These are phyloP conservation scores for Zaprionus vittiger DNA, from an alignment of 1,140 invertebrate species.

Conservation along the genomic window DNA sequence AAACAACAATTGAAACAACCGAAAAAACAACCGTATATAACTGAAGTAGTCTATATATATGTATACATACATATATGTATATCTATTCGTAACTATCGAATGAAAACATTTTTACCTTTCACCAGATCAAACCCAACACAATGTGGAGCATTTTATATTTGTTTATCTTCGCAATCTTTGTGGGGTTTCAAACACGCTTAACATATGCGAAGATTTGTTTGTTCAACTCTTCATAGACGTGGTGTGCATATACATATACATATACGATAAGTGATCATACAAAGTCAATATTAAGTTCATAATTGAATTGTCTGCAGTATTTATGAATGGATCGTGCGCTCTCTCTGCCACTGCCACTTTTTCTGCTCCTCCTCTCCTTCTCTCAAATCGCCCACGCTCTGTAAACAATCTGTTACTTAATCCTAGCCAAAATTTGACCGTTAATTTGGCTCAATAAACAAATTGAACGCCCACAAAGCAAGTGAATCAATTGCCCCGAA, in stretches of 20 bases:
- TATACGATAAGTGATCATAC: neutral
- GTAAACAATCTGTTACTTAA: neutral
- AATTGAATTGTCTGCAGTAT: neutral
- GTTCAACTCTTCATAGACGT: neutral
- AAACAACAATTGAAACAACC: slow-evolving; percentile 21
- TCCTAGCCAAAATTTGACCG: neutral
- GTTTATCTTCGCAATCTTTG: slow-evolving; percentile 22
- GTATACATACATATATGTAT: neutral
- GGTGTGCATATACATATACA: neutral
- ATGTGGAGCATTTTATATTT: slow-evolving; percentile 32
- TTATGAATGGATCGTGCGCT: neutral
- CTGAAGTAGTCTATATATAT: slow-evolving; percentile 20
- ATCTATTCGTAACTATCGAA: slow-evolving; percentile 8
- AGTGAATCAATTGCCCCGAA: slow-evolving; percentile 26
- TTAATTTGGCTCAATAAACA: slow-evolving; percentile 57
- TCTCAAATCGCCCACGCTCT: neutral
- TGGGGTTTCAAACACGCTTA: neutral
- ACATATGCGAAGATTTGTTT: slow-evolving; percentile 6
- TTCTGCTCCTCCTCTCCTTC: neutral
- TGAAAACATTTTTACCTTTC: slow-evolving; percentile 42
- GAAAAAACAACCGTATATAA: slow-evolving; percentile 30
- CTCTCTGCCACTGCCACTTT: neutral
- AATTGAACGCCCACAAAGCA: slow-evolving; percentile 45
- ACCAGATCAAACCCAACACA: slow-evolving; percentile 39
- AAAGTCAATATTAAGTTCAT: neutral